Base-by-base conservation (phyloP, 2,797 vertebrate species). In the Glyptemys insculpta region DNA sequence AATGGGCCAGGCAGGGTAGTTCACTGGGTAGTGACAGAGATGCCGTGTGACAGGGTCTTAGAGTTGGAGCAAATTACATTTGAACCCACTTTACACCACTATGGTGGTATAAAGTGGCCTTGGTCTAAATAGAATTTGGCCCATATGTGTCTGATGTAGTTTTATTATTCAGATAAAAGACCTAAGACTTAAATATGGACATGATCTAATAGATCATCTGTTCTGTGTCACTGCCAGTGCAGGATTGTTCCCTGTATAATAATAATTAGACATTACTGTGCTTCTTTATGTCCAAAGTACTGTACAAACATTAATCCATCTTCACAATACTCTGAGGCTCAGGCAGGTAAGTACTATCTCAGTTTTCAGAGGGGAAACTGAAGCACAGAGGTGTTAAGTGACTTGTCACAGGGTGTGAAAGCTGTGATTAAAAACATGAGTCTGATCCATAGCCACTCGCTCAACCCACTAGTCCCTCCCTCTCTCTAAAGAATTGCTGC, bases 231-330 rank as follows among this genome's bases (percentile, higher is more conserved):
- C 93, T 53, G 81, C 18, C n/a, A 52, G 50, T 41, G 23, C 57
- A 90, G 78, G 50, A 79, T 84, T 88, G 12, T 59, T 94, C 86
- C 47, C 10, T 81, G 5, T 92, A 93, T 90, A 68, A 54, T 82
- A 68, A 72, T 87, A 19, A 9, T 52, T 81, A 78, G 49, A 52
- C 80, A 12, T 86, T 79, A 76, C 2, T 62, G 16, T 79, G 53
- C 57, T 91, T 82, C 68, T 87, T 62, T 93, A 87, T 86, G 81
- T 82, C 83, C 31, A 84, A 95, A 37, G 50, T 76, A 81, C 72
- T 85, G 31, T 83, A 85, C 50, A 96, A 93, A 95, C 83, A 95
- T 72, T 90, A 92, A 94, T 95, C 86, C 93, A 85, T 80, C 50
- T 91, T 88, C 53, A 83, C 4, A 62, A 81, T 56, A 85, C 5